Conservation (phyloP, 2,888 invertebrate genomes). For the Maniola hyperantus region DNA sequence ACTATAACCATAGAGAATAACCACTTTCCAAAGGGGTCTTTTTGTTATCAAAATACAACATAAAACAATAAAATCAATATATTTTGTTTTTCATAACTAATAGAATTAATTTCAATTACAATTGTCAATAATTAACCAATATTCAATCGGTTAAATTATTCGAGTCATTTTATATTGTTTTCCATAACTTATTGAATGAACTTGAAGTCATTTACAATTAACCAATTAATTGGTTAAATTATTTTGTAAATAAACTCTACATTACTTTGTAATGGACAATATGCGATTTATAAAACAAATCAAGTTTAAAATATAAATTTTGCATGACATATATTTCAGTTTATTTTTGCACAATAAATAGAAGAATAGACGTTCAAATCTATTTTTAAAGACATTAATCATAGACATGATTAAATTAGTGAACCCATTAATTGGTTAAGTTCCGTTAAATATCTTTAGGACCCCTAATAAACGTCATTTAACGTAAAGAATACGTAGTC, state of each 20-base stretch:
- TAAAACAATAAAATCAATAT: not conserved
- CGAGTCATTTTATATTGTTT: not conserved
- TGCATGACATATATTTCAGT: not conserved
- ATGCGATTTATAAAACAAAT: not conserved
- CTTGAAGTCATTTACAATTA: not conserved
- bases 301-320: not conserved
- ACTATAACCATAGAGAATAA: conserved; percentile 14
- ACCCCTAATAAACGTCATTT: conserved; percentile 4
- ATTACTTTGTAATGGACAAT: not conserved
- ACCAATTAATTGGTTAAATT: conserved; percentile 12
- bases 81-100: not conserved
- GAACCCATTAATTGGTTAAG: not conserved
- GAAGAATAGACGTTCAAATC: not conserved
- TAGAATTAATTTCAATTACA: not conserved
- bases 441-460: conserved; percentile 2
- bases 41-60: not conserved
- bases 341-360: not conserved
- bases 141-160: not conserved
- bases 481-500: conserved; percentile 21
- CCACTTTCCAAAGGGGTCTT: conserved; percentile 17
- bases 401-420: not conserved
- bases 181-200: not conserved
- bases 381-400: too few relatives aligned
- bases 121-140: not conserved
- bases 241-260: not conserved